Percentiles rank a stretch among this genome's conserved stretches.
Evolutionary conservation across 2,888 invertebrate species (phyloP).

Genomic region (Napeogenes sylphis): DNA sequence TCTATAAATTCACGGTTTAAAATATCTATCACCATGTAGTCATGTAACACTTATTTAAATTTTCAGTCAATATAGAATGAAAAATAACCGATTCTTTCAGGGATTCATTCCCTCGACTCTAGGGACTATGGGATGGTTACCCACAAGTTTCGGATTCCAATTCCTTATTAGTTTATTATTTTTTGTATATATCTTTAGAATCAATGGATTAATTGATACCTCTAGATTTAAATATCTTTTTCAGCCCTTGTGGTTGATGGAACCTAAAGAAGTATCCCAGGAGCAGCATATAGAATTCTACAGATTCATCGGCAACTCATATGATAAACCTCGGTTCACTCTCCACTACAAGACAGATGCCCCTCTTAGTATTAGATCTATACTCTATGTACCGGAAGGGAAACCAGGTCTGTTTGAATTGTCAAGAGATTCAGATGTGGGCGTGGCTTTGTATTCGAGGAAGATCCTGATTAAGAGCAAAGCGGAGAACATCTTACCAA

Average conservation of each 20-base stretch:
- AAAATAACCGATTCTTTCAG: too few species aligned
- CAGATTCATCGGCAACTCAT: slow-evolving; percentile 90
- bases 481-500: slow-evolving; percentile 93
- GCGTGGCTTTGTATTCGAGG: slow-evolving; percentile 93
- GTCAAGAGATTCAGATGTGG: slow-evolving; percentile 89
- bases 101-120: too few species aligned
- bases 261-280: slow-evolving; percentile 89
- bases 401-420: slow-evolving; percentile 95
- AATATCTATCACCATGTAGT: too few species aligned
- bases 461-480: slow-evolving; percentile 95
- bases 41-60: too few species aligned
- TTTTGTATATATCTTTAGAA: neutral
- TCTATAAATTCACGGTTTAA: slow-evolving; percentile 1
- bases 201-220: neutral
- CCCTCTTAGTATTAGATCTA: slow-evolving; percentile 92
- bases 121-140: too few species aligned
- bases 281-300: slow-evolving; percentile 97
- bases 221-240: slow-evolving; percentile 12
- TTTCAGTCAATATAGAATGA: too few species aligned
- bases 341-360: slow-evolving; percentile 96
- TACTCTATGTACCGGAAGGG: slow-evolving; percentile 95
- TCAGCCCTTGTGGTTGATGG: slow-evolving; percentile 95
- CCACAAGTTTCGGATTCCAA: too few species aligned
- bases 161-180: neutral
- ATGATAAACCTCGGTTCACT: slow-evolving; percentile 91